A percentile compares a stretch with the other conserved stretches of the same genome.
Evolutionary conservation across 2,113 vertebrate species (phyloP).

Genomic region (Meleagris gallopavo): DNA sequence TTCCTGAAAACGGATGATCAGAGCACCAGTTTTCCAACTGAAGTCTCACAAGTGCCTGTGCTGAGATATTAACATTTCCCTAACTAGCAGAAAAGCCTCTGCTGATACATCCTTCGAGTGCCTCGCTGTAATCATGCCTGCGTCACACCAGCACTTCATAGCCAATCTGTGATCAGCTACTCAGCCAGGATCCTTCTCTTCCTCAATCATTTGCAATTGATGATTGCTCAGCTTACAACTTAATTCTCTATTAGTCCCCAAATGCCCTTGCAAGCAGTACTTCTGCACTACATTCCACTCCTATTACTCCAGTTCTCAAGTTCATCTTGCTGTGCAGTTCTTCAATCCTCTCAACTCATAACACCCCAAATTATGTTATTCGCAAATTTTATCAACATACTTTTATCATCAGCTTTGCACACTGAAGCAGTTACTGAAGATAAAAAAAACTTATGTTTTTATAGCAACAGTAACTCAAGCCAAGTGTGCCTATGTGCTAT

Average conservation of each 20-base stretch:
- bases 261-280: conserved; percentile 18
- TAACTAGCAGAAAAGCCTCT: neutral
- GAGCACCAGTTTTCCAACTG: conserved; percentile 33
- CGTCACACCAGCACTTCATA: neutral
- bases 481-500: neutral
- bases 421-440: conserved; percentile 17
- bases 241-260: conserved; percentile 58
- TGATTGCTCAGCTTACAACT: conserved; percentile 59
- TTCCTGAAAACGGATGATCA: conserved; percentile 48
- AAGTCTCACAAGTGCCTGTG: neutral
- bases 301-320: neutral
- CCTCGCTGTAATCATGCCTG: neutral
- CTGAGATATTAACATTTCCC: conserved; percentile 7
- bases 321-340: conserved; percentile 13
- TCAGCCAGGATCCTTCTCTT: neutral
- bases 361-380: conserved; percentile 10
- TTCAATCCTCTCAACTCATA: conserved; percentile 31
- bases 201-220: conserved; percentile 26
- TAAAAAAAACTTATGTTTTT: conserved; percentile 39
- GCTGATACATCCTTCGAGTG: neutral
- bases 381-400: neutral
- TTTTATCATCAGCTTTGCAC: neutral
- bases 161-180: neutral
- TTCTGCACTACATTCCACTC: neutral
- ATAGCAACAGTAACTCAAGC: neutral